These are phyloP conservation scores for Neodiprion virginianus DNA, from an alignment of 1,140 invertebrate species.

Conservation along the genomic window DNA sequence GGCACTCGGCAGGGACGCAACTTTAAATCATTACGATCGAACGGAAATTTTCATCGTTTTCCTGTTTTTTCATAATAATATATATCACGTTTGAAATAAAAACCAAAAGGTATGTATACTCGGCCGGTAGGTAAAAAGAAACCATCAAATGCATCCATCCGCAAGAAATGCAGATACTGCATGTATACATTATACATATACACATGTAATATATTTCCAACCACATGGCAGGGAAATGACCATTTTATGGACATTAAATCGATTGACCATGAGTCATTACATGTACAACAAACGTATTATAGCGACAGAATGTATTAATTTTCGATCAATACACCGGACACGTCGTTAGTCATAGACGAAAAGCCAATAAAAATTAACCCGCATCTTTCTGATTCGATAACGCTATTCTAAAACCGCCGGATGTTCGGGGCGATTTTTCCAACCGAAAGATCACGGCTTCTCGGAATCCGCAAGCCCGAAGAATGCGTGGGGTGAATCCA, in stretches of 20 bases:
- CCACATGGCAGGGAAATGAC: slow-evolving; percentile 47
- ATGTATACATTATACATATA: no score
- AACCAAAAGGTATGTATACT: no score
- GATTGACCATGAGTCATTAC: slow-evolving; percentile 61
- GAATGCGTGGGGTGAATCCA: slow-evolving; percentile 49
- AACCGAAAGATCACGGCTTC: no score
- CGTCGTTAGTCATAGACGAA: slow-evolving; percentile 20
- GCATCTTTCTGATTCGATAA: slow-evolving; percentile 4
- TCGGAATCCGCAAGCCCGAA: slow-evolving; percentile 32
- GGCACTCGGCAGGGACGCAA: not conserved
- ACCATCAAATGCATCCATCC: no score
- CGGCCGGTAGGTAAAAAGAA: no score
- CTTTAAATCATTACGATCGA: not conserved
- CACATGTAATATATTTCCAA: no score
- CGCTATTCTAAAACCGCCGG: not conserved
- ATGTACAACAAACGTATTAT: slow-evolving; percentile 41
- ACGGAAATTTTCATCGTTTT: no score
- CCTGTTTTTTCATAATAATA: no score
- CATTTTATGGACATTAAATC: slow-evolving; percentile 64
- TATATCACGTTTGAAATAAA: no score
- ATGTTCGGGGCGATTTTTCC: no score
- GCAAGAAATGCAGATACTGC: no score
- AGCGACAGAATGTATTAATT: slow-evolving; percentile 6
- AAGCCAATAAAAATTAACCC: slow-evolving; percentile 15
- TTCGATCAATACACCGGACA: slow-evolving; percentile 20